These are phyloP conservation scores for Acomys russatus DNA, from an alignment of 2,797 vertebrate genomes.

Conservation along the genomic window DNA sequence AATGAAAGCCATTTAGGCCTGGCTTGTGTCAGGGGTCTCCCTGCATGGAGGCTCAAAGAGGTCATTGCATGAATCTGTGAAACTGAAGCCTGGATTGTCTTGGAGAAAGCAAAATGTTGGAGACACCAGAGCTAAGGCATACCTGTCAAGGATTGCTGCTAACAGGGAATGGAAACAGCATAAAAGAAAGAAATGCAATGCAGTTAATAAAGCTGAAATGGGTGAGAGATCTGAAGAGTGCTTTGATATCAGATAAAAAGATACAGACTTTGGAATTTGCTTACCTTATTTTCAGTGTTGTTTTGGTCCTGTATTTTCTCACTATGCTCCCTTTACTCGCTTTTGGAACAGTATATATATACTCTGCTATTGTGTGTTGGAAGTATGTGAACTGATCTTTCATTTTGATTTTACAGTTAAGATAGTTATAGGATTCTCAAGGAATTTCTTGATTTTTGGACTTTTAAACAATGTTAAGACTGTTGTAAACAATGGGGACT, in stretches of 20 bases:
- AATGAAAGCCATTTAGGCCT: neutral
- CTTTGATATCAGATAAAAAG: neutral
- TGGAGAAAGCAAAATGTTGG: neutral
- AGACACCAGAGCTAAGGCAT: neutral
- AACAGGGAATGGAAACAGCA: neutral
- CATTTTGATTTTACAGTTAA: neutral
- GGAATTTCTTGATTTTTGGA: neutral
- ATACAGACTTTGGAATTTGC: neutral
- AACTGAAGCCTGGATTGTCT: neutral
- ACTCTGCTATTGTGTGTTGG: neutral
- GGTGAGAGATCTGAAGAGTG: neutral
- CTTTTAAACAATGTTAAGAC: neutral
- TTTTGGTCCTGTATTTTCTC: neutral
- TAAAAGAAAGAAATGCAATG: neutral
- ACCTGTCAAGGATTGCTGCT: neutral
- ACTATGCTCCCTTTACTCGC: neutral
- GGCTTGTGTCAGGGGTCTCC: neutral
- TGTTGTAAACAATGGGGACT: neutral
- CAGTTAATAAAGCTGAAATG: neutral
- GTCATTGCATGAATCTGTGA: neutral
- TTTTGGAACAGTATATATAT: neutral
- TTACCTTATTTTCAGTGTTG: neutral
- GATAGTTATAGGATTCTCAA: neutral
- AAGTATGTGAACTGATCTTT: neutral
- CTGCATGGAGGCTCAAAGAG: neutral